Evolutionary conservation across 2,888 invertebrate genomes (phyloP).

Genomic region (Ophion costatus): DNA sequence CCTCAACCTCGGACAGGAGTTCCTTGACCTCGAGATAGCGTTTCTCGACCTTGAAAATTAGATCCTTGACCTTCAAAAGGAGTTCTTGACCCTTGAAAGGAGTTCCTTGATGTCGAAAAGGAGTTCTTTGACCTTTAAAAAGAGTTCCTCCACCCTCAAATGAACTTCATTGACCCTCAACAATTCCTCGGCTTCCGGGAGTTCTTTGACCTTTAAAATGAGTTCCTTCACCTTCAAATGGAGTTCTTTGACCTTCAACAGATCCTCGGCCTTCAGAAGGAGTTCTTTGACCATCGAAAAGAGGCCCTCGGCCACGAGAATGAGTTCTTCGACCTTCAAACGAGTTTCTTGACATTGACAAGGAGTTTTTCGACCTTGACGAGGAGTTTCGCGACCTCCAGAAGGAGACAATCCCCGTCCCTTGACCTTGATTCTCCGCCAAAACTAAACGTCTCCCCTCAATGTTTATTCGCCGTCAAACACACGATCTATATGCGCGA

Average conservation of each 20-base stretch:
- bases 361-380: not conserved
- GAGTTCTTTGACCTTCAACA: not conserved
- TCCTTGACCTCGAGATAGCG: not conserved
- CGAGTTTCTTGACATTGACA: not conserved
- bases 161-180: no score
- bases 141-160: not conserved
- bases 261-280: not conserved
- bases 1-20: not conserved
- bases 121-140: not conserved
- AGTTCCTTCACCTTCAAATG: not conserved
- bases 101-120: not conserved
- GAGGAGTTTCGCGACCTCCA: not conserved
- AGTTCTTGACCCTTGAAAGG: not conserved
- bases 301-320: no score
- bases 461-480: slow-evolving; percentile 36
- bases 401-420: not conserved
- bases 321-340: not conserved
- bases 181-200: not conserved
- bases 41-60: not conserved
- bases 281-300: not conserved
- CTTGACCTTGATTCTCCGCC: not conserved
- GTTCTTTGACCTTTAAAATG: not conserved
- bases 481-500: slow-evolving; percentile 61
- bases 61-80: not conserved
- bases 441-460: slow-evolving; percentile 30